Conservation (phyloP, 2,113 vertebrate species). For the Oceanodroma tethys region DNA sequence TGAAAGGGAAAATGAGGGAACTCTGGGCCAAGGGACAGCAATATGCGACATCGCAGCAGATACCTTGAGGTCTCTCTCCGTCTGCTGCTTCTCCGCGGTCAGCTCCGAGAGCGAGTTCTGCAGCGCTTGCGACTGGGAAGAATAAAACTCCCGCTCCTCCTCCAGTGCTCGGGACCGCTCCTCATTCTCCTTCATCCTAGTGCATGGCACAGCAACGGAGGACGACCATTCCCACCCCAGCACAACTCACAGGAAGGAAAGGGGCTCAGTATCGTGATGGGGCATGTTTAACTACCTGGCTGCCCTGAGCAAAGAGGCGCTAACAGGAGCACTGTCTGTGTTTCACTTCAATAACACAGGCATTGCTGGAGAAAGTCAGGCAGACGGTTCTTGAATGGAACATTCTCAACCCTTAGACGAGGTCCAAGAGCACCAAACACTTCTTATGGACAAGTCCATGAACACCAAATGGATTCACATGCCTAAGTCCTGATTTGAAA, state of each 20-base stretch:
- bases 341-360: background rate
- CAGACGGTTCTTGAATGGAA: background rate
- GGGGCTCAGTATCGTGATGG: accelerated
- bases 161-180: constrained; percentile 82
- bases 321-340: background rate
- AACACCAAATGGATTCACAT: background rate
- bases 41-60: background rate
- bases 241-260: background rate
- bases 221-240: background rate
- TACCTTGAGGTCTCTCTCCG: constrained; percentile 94
- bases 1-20: background rate
- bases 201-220: background rate
- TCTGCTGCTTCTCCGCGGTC: constrained; percentile 88
- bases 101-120: constrained; percentile 92
- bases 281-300: background rate
- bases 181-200: constrained; percentile 89
- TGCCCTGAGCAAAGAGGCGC: background rate
- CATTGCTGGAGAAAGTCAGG: background rate
- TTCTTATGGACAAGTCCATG: background rate
- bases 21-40: background rate
- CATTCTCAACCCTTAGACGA: background rate
- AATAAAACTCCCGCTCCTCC: constrained; percentile 91
- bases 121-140: constrained; percentile 83
- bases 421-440: background rate
- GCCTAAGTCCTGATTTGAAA: background rate